Percentiles rank a stretch among this genome's conserved stretches.
phyloP scores from a whole-genome alignment of 2,888 invertebrate genomes.

The Helobdella robusta region DNA sequence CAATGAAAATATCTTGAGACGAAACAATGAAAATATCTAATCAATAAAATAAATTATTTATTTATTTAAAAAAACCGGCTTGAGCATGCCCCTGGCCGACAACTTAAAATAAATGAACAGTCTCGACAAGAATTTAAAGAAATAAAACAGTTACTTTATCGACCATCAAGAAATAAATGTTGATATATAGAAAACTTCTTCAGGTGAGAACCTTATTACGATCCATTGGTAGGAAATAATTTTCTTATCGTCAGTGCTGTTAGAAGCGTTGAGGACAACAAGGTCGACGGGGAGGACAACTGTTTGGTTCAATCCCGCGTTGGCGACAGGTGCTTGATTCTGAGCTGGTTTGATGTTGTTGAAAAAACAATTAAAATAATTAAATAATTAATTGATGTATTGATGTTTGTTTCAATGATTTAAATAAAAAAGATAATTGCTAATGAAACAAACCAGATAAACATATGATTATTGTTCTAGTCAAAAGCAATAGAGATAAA shows the following conservation, averaged over 20 bases:
- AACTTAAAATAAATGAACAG: too few relatives aligned
- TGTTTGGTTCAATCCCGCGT: constrained; percentile 56
- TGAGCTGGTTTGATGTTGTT: constrained; percentile 28
- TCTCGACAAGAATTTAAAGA: neutral
- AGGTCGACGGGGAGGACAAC: constrained; percentile 75
- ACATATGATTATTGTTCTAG: too few relatives aligned
- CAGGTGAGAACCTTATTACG: constrained; percentile 57
- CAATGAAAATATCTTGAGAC: neutral
- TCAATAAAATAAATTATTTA: constrained; percentile 1
- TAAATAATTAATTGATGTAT: neutral
- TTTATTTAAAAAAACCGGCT: neutral
- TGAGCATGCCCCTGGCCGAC: too few relatives aligned
- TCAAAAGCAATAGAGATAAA: too few relatives aligned
- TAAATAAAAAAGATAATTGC: too few relatives aligned
- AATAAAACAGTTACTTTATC: neutral
- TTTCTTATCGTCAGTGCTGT: constrained; percentile 70
- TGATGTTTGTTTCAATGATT: too few relatives aligned
- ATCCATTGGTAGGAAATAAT: constrained; percentile 76
- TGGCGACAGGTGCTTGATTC: constrained; percentile 51
- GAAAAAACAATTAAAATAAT: neutral
- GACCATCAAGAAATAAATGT: neutral
- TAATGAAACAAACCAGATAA: too few relatives aligned
- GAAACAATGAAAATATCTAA: neutral
- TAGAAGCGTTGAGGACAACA: constrained; percentile 65
- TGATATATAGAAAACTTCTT: neutral